Percentiles rank a stretch among this genome's conserved stretches.
Evolutionary conservation across 2,113 vertebrate species (phyloP).

Genomic region (Ardeotis arabs): DNA sequence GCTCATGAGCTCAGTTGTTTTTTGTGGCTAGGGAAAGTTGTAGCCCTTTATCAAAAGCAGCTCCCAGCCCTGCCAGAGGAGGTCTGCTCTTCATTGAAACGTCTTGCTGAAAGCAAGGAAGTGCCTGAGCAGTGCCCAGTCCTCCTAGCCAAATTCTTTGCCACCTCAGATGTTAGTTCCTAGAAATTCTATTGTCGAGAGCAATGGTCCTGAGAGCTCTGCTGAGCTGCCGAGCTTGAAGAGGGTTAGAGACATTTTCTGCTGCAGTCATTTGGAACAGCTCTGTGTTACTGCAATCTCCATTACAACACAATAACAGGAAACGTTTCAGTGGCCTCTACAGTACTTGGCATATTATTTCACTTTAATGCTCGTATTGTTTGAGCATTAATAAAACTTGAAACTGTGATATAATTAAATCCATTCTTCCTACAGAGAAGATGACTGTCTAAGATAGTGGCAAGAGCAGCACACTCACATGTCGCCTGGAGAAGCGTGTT

Average conservation of each 20-base stretch:
- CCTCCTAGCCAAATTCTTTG: background rate
- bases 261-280: slow-evolving; percentile 19
- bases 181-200: background rate
- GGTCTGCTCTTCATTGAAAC: background rate
- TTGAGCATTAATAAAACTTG: slow-evolving; percentile 66
- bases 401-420: slow-evolving; percentile 63
- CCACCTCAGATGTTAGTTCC: slow-evolving; percentile 23
- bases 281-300: slow-evolving; percentile 35
- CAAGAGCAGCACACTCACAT: slow-evolving; percentile 56
- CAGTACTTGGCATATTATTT: slow-evolving; percentile 56
- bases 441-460: slow-evolving; percentile 58
- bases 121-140: background rate
- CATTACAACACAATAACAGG: slow-evolving; percentile 73
- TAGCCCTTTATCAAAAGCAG: background rate
- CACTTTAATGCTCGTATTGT: slow-evolving; percentile 63
- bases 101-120: background rate
- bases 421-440: slow-evolving; percentile 73
- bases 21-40: background rate
- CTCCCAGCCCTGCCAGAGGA: background rate
- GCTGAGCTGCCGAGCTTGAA: slow-evolving; percentile 11
- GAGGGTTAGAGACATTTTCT: slow-evolving; percentile 30
- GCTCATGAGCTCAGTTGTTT: background rate
- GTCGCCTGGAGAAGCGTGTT: slow-evolving; percentile 5
- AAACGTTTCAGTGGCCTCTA: slow-evolving; percentile 64
- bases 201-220: background rate